Conservation (phyloP, 2,113 vertebrate species). For the Stomatorhinus ivindoensis region DNA sequence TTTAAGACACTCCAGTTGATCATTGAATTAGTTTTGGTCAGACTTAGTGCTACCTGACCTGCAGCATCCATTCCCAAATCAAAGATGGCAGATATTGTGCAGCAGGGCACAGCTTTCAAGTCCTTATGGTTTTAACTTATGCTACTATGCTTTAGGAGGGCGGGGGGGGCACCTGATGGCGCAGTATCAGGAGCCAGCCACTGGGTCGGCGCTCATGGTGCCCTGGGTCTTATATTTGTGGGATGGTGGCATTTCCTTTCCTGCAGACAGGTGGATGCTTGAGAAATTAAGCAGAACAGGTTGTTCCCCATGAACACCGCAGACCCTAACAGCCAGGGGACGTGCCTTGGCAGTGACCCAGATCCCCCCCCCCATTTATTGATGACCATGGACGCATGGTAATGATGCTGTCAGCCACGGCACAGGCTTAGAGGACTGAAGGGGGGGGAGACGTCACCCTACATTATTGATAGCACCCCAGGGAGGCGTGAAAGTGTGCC, state of each 20-base stretch:
- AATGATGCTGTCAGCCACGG: conserved; percentile 39
- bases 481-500: conserved; percentile 51
- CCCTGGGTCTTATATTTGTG: neutral
- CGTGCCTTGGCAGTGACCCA: conserved; percentile 38
- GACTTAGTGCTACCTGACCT: neutral
- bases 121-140: neutral
- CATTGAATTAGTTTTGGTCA: neutral
- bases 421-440: conserved; percentile 47
- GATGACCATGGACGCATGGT: conserved; percentile 55
- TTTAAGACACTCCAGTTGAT: neutral
- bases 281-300: conserved; percentile 28
- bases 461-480: conserved; percentile 56
- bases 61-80: neutral
- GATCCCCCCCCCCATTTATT: conserved; percentile 37
- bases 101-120: neutral
- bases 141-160: neutral
- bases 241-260: neutral
- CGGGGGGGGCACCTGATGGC: neutral
- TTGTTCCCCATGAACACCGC: conserved; percentile 38
- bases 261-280: conserved; percentile 31
- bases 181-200: neutral
- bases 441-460: conserved; percentile 32
- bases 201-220: neutral
- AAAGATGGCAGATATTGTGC: neutral
- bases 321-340: conserved; percentile 35